Base-by-base conservation (phyloP, 2,113 vertebrate genomes). In the Syrmaticus mikado region DNA sequence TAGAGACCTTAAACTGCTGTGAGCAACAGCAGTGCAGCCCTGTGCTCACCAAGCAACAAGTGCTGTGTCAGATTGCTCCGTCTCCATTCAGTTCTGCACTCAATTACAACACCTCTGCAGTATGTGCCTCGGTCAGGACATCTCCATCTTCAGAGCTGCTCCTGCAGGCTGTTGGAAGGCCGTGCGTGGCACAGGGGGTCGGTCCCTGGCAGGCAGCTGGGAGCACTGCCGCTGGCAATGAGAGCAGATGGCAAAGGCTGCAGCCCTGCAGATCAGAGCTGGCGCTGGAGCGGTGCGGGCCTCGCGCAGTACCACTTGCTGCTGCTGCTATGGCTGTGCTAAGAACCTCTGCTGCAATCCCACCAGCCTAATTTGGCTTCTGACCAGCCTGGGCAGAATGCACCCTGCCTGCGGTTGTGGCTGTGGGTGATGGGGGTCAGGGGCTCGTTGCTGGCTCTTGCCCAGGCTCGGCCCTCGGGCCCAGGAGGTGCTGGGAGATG, bases 101-200 rank as follows among this genome's bases (percentile, higher is more conserved):
- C 65, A 15, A 5, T 85, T 75, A 45, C 74, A 72, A 0, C 65
- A 55, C 73, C 53, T 87, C 68, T 57, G 80, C 40, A 84, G 14
- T 15, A 45, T 70, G 66, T 27, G 11, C 57, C 84, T 93, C 40
- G 66, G 61, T 91, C 25, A 90, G 36, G 43, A 0, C 0, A 1
- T 22, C 72, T 32, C 67, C 60, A 27, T 67, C 21, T 48, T 75
- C n/a, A 57, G 74, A 38, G 57, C 6, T 83, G 41, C 57, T 50
- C 19, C 2, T 64, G 55, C 38, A 57, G 68, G 61, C 61, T 60
- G 76, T 13, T 5, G 1, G 20, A 32, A 2, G 6, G 58, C 80
- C 2, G 0, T 46, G 27, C 12, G 2, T 55, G 3, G 0, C 6
- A 7, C 13, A 0, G 2, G 13, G 16, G 6, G 13, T 34, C 21